Conservation (phyloP, 2,888 invertebrate species). For the Phyllotreta cruciferae region DNA sequence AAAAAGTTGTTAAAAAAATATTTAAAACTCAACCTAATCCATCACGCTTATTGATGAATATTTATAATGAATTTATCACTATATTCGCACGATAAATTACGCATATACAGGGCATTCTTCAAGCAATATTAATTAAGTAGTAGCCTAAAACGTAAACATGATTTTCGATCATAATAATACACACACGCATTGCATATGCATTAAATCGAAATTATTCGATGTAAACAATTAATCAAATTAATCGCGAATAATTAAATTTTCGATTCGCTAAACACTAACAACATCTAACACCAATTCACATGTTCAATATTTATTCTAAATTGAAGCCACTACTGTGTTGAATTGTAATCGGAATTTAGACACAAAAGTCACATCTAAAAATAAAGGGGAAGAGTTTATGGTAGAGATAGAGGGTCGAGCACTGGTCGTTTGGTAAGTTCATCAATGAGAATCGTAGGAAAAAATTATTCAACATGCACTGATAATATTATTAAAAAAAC, state of each 20-base stretch:
- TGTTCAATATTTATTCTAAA: conserved; percentile 38
- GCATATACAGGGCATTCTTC: neutral
- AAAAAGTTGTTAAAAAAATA: no score
- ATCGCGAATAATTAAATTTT: no score
- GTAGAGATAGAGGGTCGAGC: neutral
- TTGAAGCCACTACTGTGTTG: conserved; percentile 54
- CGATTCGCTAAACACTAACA: conserved; percentile 3
- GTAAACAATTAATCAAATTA: no score
- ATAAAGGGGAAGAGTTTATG: conserved; percentile 23
- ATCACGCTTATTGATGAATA: neutral
- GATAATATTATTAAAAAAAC: no score
- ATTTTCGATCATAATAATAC: neutral
- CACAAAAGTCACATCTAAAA: conserved; percentile 38
- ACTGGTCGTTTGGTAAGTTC: neutral
- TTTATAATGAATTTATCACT: neutral
- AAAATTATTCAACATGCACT: no score
- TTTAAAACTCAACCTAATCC: no score
- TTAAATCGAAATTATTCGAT: no score
- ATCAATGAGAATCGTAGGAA: neutral
- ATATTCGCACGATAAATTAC: neutral
- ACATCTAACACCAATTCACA: conserved; percentile 6
- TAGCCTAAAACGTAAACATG: neutral
- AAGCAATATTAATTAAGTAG: no score
- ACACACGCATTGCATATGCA: neutral
- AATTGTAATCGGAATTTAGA: conserved; percentile 36